phyloP scores from a whole-genome alignment of 35 echinoderm and acorn worm genomes.

The Holothuria glaberrima region DNA sequence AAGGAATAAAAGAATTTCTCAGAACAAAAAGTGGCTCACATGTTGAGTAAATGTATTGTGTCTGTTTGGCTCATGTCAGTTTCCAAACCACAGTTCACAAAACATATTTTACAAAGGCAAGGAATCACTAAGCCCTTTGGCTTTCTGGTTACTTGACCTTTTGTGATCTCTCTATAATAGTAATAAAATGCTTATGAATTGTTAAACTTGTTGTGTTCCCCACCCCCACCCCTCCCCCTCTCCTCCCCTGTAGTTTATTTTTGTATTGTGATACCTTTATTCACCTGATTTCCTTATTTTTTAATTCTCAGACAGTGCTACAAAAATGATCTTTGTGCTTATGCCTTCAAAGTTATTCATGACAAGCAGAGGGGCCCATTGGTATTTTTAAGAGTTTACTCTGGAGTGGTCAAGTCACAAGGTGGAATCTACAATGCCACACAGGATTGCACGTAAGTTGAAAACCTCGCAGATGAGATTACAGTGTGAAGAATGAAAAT shows the following conservation, averaged over 20 bases:
- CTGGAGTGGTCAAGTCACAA: constrained; percentile 79
- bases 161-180: neutral
- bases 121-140: too few relatives aligned
- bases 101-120: too few relatives aligned
- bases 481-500: too few relatives aligned
- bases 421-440: constrained; percentile 84
- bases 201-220: neutral
- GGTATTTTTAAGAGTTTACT: constrained; percentile 89
- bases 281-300: neutral
- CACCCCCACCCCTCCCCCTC: too few relatives aligned
- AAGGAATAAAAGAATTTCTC: too few relatives aligned
- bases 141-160: too few relatives aligned
- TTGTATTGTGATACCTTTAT: neutral
- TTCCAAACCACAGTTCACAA: too few relatives aligned
- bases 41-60: too few relatives aligned
- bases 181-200: too few relatives aligned
- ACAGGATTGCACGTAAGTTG: constrained; percentile 85
- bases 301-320: constrained; percentile 71
- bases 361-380: constrained; percentile 94
- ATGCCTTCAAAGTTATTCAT: constrained; percentile 97
- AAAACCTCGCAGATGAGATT: too few relatives aligned
- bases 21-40: too few relatives aligned
- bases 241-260: neutral
- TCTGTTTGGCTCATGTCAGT: too few relatives aligned
- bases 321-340: constrained; percentile 86